Evolutionary conservation across 2,888 invertebrate species (phyloP).

Genomic region (Diadromus collaris): DNA sequence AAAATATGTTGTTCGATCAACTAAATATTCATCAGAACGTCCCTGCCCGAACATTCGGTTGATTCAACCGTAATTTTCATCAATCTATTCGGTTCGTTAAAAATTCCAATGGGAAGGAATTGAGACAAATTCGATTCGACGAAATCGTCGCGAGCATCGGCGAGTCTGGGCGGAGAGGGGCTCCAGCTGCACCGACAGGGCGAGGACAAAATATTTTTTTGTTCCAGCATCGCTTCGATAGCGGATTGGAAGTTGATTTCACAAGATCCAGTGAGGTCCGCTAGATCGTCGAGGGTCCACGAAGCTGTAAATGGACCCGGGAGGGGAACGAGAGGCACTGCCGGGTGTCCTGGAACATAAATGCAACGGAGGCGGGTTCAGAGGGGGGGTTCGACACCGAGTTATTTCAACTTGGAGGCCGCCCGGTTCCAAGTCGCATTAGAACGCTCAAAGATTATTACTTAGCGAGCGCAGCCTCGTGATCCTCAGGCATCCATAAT

Average conservation of each 20-base stretch:
- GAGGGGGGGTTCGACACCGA: constrained; percentile 58
- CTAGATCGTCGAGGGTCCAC: constrained; percentile 56
- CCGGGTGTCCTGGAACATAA: constrained; percentile 60
- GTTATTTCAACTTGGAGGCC: constrained; percentile 77
- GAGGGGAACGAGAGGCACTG: constrained; percentile 47
- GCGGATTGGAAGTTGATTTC: neutral
- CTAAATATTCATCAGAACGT: no score
- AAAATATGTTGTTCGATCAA: no score
- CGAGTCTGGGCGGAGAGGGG: neutral
- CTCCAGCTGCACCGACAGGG: neutral
- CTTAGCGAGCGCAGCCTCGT: constrained; percentile 74
- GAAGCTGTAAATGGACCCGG: constrained; percentile 40
- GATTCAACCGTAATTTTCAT: no score
- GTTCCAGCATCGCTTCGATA: neutral
- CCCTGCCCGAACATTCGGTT: no score
- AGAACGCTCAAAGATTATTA: constrained; percentile 79
- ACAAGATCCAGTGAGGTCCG: constrained; percentile 22
- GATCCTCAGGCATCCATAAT: constrained; percentile 78
- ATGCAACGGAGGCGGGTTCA: constrained; percentile 46
- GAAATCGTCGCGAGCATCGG: no score
- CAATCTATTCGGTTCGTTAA: neutral
- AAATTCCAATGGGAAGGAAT: neutral
- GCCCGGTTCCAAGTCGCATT: constrained; percentile 78
- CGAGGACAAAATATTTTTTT: constrained; percentile 3
- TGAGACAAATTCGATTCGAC: neutral